Percentiles rank a stretch among this genome's conserved stretches.
These are phyloP conservation scores for Sternarchorhynchus goeldii DNA, from an alignment of 2,797 vertebrate species.

Conservation along the genomic window DNA sequence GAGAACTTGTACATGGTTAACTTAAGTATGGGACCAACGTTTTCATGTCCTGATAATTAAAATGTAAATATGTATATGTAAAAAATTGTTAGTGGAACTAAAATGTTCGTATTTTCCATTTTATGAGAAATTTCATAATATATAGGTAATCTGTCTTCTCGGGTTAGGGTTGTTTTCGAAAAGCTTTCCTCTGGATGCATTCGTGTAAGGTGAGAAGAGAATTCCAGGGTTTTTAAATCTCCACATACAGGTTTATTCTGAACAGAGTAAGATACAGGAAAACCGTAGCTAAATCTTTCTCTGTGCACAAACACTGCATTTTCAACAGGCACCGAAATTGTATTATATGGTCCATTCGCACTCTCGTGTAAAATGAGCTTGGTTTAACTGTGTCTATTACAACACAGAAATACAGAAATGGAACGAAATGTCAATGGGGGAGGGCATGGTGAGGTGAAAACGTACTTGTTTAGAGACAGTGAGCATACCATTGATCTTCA, in stretches of 20 bases:
- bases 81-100: too few relatives aligned
- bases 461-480: conserved; percentile 54
- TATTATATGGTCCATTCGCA: conserved; percentile 61
- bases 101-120: too few relatives aligned
- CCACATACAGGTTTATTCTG: conserved; percentile 58
- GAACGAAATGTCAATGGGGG: conserved; percentile 21
- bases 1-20: too few relatives aligned
- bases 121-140: too few relatives aligned
- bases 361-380: conserved; percentile 55
- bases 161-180: background rate
- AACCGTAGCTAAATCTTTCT: conserved; percentile 51
- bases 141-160: too few relatives aligned
- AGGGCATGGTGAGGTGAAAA: conserved; percentile 47
- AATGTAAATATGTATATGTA: too few relatives aligned
- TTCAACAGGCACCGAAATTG: conserved; percentile 50
- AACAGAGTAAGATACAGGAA: conserved; percentile 61
- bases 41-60: too few relatives aligned
- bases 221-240: conserved; percentile 53
- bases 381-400: conserved; percentile 57
- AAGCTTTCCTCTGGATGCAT: background rate
- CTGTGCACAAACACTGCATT: conserved; percentile 61
- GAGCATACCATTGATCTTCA: background rate
- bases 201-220: conserved; percentile 45
- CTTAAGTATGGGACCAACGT: too few relatives aligned
- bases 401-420: conserved; percentile 40